Conservation (phyloP, 2,888 invertebrate species). For the Stramonita haemastoma region DNA sequence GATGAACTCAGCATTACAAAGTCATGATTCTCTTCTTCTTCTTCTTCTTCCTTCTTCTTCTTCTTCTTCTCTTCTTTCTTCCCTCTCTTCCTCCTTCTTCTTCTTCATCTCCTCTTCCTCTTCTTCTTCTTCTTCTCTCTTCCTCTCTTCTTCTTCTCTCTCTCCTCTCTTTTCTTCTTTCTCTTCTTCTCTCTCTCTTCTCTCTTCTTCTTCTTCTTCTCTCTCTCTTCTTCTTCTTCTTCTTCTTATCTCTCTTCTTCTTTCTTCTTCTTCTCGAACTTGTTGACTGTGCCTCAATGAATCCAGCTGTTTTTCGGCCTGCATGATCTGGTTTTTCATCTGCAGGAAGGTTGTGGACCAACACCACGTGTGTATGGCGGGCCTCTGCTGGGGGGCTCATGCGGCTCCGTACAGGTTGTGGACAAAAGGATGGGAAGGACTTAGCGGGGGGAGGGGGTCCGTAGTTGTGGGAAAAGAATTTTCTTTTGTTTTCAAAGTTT, state of each 20-base stretch:
- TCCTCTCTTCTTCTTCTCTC: not conserved
- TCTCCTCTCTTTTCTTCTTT: not conserved
- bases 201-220: not conserved
- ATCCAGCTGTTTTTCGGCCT: constrained; percentile 78
- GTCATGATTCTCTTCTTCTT: not conserved
- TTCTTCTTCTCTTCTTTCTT: not conserved
- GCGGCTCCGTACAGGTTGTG: constrained; percentile 72
- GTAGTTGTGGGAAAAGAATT: not conserved
- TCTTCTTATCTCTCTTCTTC: not conserved
- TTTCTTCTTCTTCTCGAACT: not conserved
- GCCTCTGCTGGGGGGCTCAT: constrained; percentile 71
- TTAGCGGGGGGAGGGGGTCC: not conserved
- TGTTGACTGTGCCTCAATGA: constrained; percentile 76
- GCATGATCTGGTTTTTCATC: constrained; percentile 62
- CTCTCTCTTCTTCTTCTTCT: not conserved
- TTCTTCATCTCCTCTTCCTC: not conserved
- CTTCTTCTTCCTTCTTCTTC: not conserved
- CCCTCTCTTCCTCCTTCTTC: not conserved
- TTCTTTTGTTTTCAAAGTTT: no score
- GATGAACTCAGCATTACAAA: not conserved
- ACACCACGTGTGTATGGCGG: constrained; percentile 76
- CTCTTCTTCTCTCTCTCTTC: not conserved
- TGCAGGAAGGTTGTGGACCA: constrained; percentile 49
- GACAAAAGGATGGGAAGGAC: not conserved
- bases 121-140: not conserved